These are phyloP conservation scores for Orius insidiosus DNA, from an alignment of 1,140 invertebrate genomes.

Conservation along the genomic window DNA sequence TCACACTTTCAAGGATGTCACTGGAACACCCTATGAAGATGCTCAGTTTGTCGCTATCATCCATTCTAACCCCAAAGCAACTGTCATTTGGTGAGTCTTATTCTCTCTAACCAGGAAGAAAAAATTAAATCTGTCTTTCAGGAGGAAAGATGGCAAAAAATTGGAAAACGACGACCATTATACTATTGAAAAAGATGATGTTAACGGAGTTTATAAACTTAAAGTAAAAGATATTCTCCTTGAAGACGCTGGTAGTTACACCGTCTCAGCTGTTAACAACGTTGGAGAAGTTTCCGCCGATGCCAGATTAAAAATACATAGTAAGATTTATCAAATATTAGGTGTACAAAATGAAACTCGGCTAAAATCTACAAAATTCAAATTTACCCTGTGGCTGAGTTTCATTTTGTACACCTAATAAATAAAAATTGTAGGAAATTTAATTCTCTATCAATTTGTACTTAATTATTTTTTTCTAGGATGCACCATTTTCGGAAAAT, in stretches of 20 bases:
- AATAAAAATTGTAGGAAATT: too few relatives aligned
- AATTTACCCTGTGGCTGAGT: too few relatives aligned
- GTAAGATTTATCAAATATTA: slow-evolving; percentile 37
- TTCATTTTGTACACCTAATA: too few relatives aligned
- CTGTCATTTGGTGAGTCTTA: slow-evolving; percentile 45
- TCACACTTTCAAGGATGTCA: slow-evolving; percentile 49
- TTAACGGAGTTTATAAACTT: slow-evolving; percentile 44
- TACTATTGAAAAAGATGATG: slow-evolving; percentile 41
- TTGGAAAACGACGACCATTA: slow-evolving; percentile 35
- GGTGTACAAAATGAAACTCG: too few relatives aligned
- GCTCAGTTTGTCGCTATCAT: slow-evolving; percentile 51
- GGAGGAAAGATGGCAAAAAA: slow-evolving; percentile 39
- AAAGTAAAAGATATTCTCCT: slow-evolving; percentile 45
- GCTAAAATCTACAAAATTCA: too few relatives aligned
- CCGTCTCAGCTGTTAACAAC: slow-evolving; percentile 52
- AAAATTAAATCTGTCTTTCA: slow-evolving; percentile 19
- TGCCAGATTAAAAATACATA: slow-evolving; percentile 54
- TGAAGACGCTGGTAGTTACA: slow-evolving; percentile 65
- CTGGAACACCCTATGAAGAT: slow-evolving; percentile 49
- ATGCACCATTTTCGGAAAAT: too few relatives aligned
- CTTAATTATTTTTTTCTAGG: too few relatives aligned
- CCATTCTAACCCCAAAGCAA: slow-evolving; percentile 58
- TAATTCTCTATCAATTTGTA: too few relatives aligned
- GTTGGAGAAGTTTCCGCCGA: slow-evolving; percentile 49
- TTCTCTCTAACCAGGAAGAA: too few relatives aligned